Base-by-base conservation (phyloP, 2,888 invertebrate species). In the Tachina lurida region DNA sequence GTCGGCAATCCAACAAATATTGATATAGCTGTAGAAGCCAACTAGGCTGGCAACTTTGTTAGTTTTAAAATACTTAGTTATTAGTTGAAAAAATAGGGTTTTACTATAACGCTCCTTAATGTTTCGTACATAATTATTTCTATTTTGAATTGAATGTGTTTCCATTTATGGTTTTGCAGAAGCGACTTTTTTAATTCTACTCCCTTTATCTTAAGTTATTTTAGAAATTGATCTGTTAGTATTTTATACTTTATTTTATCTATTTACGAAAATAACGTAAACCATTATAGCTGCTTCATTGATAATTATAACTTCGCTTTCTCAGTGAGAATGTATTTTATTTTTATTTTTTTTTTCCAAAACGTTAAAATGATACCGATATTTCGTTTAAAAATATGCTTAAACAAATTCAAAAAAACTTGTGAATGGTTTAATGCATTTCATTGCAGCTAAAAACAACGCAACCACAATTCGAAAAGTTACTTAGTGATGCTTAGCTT, bases 51-150 rank as follows among this genome's bases (percentile, higher is more conserved):
- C 63, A 79, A 79, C 31, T 31, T 67, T 67, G 31, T 62, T 71
- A 83, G 75, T 52, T 86, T 79, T 82, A 82, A 82, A 76, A 62
- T 43, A 79, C 67, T 85, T 83, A 80, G 75, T 76, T 80, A 75
- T 83, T 83, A 86, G 76, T 73, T 79, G 73, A 83, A 79, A 63
- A 79, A 63, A 75, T 82, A 49, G 60, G 52, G 31, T 67, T 73
- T 73, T 78, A 84, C 54, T 47, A 10, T 45, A 67, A 67, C 58
- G n/a, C 60, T 54, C 19, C 9, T 19, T 63, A 19, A 49, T 58
- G 45, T 12, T 60, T 60, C 60, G 41, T 22, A 63, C 17, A 54
- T 62, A 41, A 15, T 68, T 15, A 13, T 43, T 60, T 3, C 7
- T 77, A 54, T 19, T 13, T 73, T 54, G 54, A 84, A 62, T 54